Evolutionary conservation across 2,888 invertebrate genomes (phyloP).

Genomic region (Leptinotarsa rubiginosa): DNA sequence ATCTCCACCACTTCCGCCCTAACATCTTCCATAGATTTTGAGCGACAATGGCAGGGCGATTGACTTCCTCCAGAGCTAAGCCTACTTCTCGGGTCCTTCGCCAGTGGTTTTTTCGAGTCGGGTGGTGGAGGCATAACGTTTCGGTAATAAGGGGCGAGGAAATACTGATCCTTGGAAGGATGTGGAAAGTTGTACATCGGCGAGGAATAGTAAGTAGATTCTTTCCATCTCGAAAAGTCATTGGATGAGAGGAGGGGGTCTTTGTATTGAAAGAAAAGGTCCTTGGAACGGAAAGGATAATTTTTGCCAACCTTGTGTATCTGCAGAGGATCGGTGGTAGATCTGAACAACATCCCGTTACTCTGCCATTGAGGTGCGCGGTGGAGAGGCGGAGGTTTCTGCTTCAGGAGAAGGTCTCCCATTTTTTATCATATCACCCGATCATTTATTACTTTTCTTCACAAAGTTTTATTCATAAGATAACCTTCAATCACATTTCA

Average conservation of each 20-base stretch:
- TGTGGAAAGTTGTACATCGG: constrained; percentile 68
- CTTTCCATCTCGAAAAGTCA: constrained; percentile 49
- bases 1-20: constrained; percentile 70
- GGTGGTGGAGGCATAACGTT: constrained; percentile 75
- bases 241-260: constrained; percentile 54
- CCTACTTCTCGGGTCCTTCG: constrained; percentile 59
- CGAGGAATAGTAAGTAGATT: constrained; percentile 69
- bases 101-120: constrained; percentile 60
- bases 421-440: constrained; percentile 54
- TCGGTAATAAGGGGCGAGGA: constrained; percentile 77
- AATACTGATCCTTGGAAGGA: constrained; percentile 71
- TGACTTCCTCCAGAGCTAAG: constrained; percentile 31
- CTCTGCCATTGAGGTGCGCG: constrained; percentile 66
- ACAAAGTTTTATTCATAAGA: background rate
- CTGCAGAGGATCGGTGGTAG: constrained; percentile 65
- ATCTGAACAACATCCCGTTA: constrained; percentile 68
- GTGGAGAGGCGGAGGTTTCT: constrained; percentile 70
- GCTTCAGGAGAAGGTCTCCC: constrained; percentile 76
- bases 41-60: constrained; percentile 68
- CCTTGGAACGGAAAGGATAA: constrained; percentile 57
- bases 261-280: constrained; percentile 12
- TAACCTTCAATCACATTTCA: background rate
- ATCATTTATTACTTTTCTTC: background rate
- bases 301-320: constrained; percentile 56
- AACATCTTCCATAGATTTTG: constrained; percentile 80